These are phyloP conservation scores for Diarsia dahlii DNA, from an alignment of 2,888 invertebrate genomes.

Conservation along the genomic window DNA sequence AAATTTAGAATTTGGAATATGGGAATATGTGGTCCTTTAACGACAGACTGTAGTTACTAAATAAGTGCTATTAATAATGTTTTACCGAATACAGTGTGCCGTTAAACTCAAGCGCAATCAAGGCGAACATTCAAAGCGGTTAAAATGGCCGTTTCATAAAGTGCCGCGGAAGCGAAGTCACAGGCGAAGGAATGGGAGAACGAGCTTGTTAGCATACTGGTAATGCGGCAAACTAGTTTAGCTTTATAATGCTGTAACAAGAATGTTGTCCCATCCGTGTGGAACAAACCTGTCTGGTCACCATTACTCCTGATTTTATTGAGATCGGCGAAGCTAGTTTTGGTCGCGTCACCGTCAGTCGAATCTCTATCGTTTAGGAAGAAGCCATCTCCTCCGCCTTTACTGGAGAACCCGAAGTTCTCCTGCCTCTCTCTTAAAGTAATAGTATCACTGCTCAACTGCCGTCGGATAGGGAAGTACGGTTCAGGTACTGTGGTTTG, in stretches of 20 bases:
- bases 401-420: conserved; percentile 77
- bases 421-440: conserved; percentile 77
- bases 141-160: conserved; percentile 54
- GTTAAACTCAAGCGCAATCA: conserved; percentile 65
- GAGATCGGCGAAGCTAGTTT: conserved; percentile 94
- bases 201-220: conserved; percentile 38
- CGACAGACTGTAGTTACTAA: conserved; percentile 62
- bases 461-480: conserved; percentile 85
- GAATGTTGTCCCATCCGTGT: conserved; percentile 61
- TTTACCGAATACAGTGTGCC: conserved; percentile 63
- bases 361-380: conserved; percentile 88
- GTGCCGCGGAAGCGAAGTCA: conserved; percentile 67
- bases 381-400: conserved; percentile 87
- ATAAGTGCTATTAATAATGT: conserved; percentile 53
- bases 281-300: conserved; percentile 83
- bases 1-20: conserved; percentile 71
- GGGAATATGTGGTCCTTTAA: conserved; percentile 86
- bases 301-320: conserved; percentile 90
- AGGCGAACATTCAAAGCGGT: conserved; percentile 73
- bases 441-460: conserved; percentile 91
- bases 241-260: conserved; percentile 33
- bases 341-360: conserved; percentile 90
- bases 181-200: conserved; percentile 58
- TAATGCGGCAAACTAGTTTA: neutral
- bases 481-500: conserved; percentile 69